These are phyloP conservation scores for Dufourea novaeangliae DNA, from an alignment of 1,140 invertebrate genomes.

Conservation along the genomic window DNA sequence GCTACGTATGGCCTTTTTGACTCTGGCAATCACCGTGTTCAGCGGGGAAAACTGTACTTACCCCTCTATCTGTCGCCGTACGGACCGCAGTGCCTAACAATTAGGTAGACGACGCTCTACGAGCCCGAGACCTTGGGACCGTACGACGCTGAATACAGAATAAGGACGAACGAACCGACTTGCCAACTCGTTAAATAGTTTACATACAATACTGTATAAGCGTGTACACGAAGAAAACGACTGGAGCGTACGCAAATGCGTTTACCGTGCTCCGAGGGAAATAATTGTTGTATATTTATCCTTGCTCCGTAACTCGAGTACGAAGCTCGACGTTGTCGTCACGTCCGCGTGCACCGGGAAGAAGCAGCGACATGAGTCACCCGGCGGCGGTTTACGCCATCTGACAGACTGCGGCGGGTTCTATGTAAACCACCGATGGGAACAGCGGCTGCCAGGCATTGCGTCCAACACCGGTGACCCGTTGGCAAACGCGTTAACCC, in stretches of 20 bases:
- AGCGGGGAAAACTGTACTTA: too few relatives aligned
- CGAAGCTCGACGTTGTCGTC: conserved; percentile 9
- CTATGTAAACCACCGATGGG: neutral
- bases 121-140: too few relatives aligned
- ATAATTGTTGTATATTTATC: neutral
- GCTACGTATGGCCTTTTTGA: too few relatives aligned
- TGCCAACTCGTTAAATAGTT: neutral
- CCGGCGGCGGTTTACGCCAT: neutral
- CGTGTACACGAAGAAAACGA: neutral
- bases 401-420: neutral
- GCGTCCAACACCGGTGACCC: conserved; percentile 18
- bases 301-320: conserved; percentile 5
- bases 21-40: too few relatives aligned
- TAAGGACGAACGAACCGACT: neutral
- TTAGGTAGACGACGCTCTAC: too few relatives aligned
- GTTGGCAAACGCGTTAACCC: conserved; percentile 9
- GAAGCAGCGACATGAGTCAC: conserved; percentile 16
- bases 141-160: too few relatives aligned
- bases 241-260: neutral
- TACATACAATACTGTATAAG: neutral
- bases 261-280: neutral
- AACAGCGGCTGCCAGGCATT: neutral
- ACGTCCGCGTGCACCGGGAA: too few relatives aligned
- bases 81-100: too few relatives aligned
- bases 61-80: too few relatives aligned